phyloP scores from a whole-genome alignment of 2,888 invertebrate genomes.

The Lasius platythorax region DNA sequence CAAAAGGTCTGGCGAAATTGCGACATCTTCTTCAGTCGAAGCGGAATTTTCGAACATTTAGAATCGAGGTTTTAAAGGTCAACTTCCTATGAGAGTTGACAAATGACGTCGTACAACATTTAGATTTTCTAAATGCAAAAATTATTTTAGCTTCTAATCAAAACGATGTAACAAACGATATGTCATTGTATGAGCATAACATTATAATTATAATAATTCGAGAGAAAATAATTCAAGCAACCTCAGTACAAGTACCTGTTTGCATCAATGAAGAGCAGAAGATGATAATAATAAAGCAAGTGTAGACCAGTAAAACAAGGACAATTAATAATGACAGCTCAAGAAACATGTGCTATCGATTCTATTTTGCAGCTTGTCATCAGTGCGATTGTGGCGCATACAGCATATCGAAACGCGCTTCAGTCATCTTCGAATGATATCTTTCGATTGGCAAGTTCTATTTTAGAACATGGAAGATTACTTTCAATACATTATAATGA shows the following conservation, averaged over 20 bases:
- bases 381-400: neutral
- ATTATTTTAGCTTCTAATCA: conserved; percentile 63
- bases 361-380: neutral
- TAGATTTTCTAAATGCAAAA: conserved; percentile 64
- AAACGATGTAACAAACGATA: neutral
- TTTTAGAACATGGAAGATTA: conserved; percentile 3
- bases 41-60: conserved; percentile 63
- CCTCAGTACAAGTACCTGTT: neutral
- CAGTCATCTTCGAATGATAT: neutral
- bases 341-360: conserved; percentile 5
- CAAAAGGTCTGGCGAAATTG: conserved; percentile 44
- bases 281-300: neutral
- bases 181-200: neutral
- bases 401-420: neutral
- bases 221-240: neutral
- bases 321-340: neutral
- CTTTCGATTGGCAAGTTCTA: neutral
- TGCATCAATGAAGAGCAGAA: neutral
- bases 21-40: conserved; percentile 67
- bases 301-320: neutral
- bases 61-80: conserved; percentile 43
- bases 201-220: neutral
- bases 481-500: neutral
- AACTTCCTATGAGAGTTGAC: conserved; percentile 63
- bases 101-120: conserved; percentile 62